Evolutionary conservation across 2,888 invertebrate genomes (phyloP), one percentile per base, ranked within the genome.

Genomic region (Ophion ellenae): DNA sequence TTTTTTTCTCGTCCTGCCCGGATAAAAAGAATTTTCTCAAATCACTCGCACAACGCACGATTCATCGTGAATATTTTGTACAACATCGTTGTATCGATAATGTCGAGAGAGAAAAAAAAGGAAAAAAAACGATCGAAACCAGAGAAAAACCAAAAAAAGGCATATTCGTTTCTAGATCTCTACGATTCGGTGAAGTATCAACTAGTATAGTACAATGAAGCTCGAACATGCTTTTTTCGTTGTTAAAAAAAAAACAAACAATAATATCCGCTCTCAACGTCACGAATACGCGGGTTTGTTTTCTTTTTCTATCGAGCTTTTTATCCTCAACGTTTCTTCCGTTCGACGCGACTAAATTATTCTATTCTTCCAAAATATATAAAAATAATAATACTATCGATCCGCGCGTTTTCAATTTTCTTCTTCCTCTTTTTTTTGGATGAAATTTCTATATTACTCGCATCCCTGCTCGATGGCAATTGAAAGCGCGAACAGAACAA

Each of bases 321-420:
- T 77, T 69, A 5, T 63, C 61, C 47, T 47, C 53, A 17, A 53
- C 53, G 53, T 83, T 69, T 71, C 47, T 67, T 61, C 77, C 85
- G 57, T 74, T 73, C 75, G 87, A 87, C 86, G 86, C 84, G 80
- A 84, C 89, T 87, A 85, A 89, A 89, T 89, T 88, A 84, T 86
- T 89, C 87, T 73, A 67, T 87, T 83, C 88, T 86, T 87, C 47
- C 81, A 87, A 87, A 87, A 91, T 87, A 89, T 91, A 90, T 91
- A 91, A 91, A 92, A 91, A 90, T 91, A 91, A 91, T 91, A 92
- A 91, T 91, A 91, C 91, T 92, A 91, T 90, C 86, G 88, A 90
- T 90, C 88, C 85, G 87, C 85, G 87, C 86, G 88, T 47, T 32
- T 63, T 59, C 71, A 67, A 76, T 63, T 70, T 64, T 63, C 67